Evolutionary conservation across 2,888 invertebrate genomes (phyloP).

Genomic region (Resseliella maxima): DNA sequence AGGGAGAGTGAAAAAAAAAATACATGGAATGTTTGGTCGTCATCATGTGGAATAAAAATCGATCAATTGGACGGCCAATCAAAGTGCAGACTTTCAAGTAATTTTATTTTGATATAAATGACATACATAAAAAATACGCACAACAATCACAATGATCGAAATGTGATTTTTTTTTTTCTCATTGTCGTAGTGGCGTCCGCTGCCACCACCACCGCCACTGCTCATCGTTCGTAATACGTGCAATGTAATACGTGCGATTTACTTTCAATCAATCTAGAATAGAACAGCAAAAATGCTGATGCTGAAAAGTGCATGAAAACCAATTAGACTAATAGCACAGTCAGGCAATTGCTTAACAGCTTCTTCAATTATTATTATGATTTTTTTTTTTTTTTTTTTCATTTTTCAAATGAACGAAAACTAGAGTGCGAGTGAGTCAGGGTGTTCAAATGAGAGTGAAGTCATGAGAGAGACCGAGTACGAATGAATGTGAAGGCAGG

Average conservation of each 20-base stretch:
- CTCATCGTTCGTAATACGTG: neutral
- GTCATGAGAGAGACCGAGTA: neutral
- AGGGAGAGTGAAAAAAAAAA: neutral
- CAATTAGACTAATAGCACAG: constrained; percentile 44
- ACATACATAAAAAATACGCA: neutral
- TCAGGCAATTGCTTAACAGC: constrained; percentile 18
- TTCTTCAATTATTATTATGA: neutral
- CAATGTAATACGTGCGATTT: neutral
- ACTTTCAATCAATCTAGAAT: neutral
- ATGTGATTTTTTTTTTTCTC: neutral
- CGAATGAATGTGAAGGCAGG: neutral
- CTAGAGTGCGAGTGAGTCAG: too few relatives aligned
- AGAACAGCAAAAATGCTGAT: neutral
- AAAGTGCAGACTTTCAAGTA: neutral
- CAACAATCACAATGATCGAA: neutral
- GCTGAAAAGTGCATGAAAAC: neutral
- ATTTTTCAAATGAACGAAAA: too few relatives aligned
- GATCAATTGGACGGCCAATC: constrained; percentile 13
- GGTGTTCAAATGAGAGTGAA: neutral
- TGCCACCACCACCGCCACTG: too few relatives aligned
- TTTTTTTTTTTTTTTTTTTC: too few relatives aligned
- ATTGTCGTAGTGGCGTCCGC: too few relatives aligned
- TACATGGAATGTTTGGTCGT: neutral
- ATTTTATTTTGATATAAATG: constrained; percentile 11
- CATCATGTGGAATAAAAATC: constrained; percentile 1